These are phyloP conservation scores for Melanogrammus aeglefinus DNA, from an alignment of 2,797 vertebrate species.

Conservation along the genomic window DNA sequence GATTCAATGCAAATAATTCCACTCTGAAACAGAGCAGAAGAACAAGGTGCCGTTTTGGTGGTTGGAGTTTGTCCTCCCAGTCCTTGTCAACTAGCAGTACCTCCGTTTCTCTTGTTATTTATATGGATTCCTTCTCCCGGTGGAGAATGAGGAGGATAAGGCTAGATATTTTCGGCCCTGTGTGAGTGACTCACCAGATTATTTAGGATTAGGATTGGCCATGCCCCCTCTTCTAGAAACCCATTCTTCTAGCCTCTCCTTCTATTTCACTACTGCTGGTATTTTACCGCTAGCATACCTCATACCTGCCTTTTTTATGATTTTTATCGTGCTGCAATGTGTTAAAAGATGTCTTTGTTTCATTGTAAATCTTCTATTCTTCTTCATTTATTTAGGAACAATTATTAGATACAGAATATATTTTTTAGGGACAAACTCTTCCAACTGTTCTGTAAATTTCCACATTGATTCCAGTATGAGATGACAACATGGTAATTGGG, in stretches of 20 bases:
- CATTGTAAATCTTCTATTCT: neutral
- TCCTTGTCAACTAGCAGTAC: neutral
- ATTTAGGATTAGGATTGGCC: slow-evolving; percentile 68
- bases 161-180: neutral
- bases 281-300: too few relatives aligned
- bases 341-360: neutral
- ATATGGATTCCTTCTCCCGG: too few relatives aligned
- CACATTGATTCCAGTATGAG: neutral
- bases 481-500: too few relatives aligned
- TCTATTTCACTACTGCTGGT: neutral
- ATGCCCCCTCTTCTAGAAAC: slow-evolving; percentile 25
- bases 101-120: slow-evolving; percentile 21
- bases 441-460: neutral
- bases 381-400: neutral
- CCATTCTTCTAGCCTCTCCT: neutral
- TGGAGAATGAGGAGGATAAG: neutral
- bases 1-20: neutral
- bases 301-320: too few relatives aligned
- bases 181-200: slow-evolving; percentile 56
- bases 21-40: neutral
- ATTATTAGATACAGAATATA: neutral
- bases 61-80: neutral
- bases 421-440: neutral
- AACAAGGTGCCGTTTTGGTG: neutral
- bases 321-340: too few relatives aligned